phyloP scores from a whole-genome alignment of 1,140 invertebrate species.

The Conus betulinus region DNA sequence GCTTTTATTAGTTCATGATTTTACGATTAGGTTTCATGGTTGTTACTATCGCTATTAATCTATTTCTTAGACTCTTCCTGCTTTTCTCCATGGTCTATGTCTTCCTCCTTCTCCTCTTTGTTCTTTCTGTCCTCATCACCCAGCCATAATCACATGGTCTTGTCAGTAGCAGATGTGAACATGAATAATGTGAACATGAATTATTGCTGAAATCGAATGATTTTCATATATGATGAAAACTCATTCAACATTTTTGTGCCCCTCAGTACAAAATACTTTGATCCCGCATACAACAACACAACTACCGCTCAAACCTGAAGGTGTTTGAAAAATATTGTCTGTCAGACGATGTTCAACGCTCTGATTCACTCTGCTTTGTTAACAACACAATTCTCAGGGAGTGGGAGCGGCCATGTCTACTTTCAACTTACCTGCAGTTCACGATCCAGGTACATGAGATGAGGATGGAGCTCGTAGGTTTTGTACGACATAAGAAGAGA shows the following conservation, averaged over 20 bases:
- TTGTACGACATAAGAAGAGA: slow-evolving; percentile 41
- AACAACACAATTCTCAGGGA: not conserved
- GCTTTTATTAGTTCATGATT: too few relatives aligned
- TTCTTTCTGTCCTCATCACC: too few relatives aligned
- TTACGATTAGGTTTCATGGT: too few relatives aligned
- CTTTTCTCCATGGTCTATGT: too few relatives aligned
- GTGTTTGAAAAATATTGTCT: not conserved
- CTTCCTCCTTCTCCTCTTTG: too few relatives aligned
- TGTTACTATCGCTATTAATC: too few relatives aligned
- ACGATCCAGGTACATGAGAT: slow-evolving; percentile 35
- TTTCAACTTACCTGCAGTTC: slow-evolving; percentile 42
- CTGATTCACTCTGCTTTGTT: not conserved
- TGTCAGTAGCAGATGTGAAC: too few relatives aligned
- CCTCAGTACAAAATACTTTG: not conserved
- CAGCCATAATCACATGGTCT: too few relatives aligned
- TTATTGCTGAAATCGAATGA: too few relatives aligned
- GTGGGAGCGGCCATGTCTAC: not conserved
- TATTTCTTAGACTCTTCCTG: too few relatives aligned
- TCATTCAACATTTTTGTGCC: not conserved
- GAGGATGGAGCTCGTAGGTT: slow-evolving; percentile 39
- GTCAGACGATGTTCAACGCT: not conserved
- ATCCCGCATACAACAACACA: not conserved
- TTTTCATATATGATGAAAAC: too few relatives aligned
- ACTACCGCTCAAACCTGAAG: not conserved
- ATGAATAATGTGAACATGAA: too few relatives aligned